Evolutionary conservation across 2,113 vertebrate genomes (phyloP).

Genomic region (Megaceryle torquata): DNA sequence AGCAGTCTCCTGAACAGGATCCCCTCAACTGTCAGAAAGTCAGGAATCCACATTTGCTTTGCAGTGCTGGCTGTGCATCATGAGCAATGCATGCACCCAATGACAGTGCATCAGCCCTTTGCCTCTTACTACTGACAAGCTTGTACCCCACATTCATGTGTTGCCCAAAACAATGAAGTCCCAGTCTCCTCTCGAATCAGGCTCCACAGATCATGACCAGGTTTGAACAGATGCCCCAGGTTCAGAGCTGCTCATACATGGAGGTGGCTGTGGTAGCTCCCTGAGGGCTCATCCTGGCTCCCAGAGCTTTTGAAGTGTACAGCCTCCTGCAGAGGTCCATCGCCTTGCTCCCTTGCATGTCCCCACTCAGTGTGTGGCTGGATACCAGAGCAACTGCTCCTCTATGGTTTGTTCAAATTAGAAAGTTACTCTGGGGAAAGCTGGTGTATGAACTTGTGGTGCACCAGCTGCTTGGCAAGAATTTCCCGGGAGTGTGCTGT

Average conservation of each 20-base stretch:
- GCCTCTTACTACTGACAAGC: neutral
- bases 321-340: neutral
- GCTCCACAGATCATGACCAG: neutral
- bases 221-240: neutral
- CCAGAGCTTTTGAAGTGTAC: neutral
- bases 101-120: neutral
- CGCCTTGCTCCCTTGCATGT: neutral
- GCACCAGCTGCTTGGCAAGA: neutral
- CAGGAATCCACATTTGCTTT: neutral
- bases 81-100: neutral
- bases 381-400: fast-evolving
- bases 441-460: neutral
- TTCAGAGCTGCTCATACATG: neutral
- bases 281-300: neutral
- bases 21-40: neutral
- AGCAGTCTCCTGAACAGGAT: neutral
- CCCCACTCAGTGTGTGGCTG: neutral
- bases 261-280: neutral
- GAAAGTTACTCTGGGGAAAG: neutral
- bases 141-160: fast-evolving
- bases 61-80: neutral
- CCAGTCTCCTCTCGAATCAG: neutral
- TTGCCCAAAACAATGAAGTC: neutral
- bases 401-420: neutral
- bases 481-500: fast-evolving